These are phyloP conservation scores for Tenebrio molitor DNA, from an alignment of 1,140 invertebrate species.

Conservation along the genomic window DNA sequence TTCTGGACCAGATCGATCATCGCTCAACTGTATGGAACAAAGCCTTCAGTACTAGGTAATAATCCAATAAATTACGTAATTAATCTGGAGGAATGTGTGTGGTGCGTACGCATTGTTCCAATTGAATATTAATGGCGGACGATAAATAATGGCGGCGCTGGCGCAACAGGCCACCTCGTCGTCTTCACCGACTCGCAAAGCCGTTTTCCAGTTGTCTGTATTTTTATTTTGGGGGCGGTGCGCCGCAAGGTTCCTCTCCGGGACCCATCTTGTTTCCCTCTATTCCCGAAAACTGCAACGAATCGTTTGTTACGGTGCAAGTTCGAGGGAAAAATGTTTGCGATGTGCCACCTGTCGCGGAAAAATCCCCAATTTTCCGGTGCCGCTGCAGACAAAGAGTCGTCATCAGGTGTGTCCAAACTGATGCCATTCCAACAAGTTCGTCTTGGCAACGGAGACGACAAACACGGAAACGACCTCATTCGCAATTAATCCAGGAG, in stretches of 20 bases:
- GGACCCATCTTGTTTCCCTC: too few relatives aligned
- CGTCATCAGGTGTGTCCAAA: background rate
- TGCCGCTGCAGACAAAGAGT: background rate
- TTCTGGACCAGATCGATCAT: background rate
- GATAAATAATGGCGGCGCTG: constrained; percentile 3
- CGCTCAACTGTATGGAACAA: constrained; percentile 2
- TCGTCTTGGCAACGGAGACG: background rate
- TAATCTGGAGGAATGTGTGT: constrained; percentile 23
- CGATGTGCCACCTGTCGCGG: too few relatives aligned
- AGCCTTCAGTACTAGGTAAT: background rate
- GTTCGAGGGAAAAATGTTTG: too few relatives aligned
- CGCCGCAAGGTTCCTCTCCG: too few relatives aligned
- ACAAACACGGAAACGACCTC: background rate
- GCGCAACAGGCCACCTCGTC: too few relatives aligned
- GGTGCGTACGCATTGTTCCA: constrained; percentile 1
- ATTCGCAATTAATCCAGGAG: constrained; percentile 2
- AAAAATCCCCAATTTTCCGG: too few relatives aligned
- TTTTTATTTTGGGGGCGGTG: too few relatives aligned
- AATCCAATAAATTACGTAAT: constrained; percentile 34
- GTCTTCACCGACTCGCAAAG: too few relatives aligned
- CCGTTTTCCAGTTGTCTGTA: too few relatives aligned
- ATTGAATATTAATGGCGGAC: constrained; percentile 15
- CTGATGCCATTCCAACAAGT: background rate
- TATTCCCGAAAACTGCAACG: too few relatives aligned
- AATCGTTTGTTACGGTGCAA: too few relatives aligned